phyloP scores from a whole-genome alignment of 2,797 vertebrate genomes.

The Ctenosaura bakeri region DNA sequence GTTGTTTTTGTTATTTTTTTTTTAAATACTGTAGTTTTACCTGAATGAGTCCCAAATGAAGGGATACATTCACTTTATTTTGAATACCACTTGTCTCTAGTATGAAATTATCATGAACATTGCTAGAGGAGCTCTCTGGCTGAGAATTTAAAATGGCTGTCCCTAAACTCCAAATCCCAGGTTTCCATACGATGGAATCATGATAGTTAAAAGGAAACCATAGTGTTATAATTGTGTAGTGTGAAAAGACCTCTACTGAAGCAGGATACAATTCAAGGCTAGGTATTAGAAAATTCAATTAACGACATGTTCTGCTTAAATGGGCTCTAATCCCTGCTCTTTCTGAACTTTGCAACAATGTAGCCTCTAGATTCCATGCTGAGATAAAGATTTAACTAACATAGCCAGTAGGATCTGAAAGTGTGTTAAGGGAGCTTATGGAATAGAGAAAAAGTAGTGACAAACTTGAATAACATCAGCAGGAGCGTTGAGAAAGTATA shows the following conservation, averaged over 20 bases:
- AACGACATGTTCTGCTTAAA: conserved; percentile 25
- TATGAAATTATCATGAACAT: not conserved
- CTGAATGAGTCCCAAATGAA: not conserved
- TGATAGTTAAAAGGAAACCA: too few species aligned
- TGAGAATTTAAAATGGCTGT: too few species aligned
- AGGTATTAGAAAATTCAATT: not conserved
- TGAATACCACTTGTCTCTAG: not conserved
- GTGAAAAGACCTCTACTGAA: not conserved
- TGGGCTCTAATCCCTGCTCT: not conserved
- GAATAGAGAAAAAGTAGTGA: conserved; percentile 26
- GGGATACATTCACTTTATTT: not conserved
- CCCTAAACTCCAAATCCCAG: too few species aligned
- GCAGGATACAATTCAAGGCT: not conserved
- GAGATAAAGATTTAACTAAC: not conserved
- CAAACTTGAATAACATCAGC: not conserved
- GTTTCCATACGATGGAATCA: too few species aligned
- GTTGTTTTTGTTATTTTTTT: not conserved
- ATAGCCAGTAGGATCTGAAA: not conserved
- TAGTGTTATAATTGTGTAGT: too few species aligned
- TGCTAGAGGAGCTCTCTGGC: too few species aligned
- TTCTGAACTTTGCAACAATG: not conserved
- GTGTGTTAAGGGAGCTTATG: not conserved
- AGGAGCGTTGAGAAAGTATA: not conserved
- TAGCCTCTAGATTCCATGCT: not conserved
- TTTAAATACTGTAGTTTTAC: not conserved